Percentiles rank a stretch among this genome's conserved stretches.
Conservation (phyloP, 2,797 vertebrate genomes). For the Premnoplex brunnescens region DNA sequence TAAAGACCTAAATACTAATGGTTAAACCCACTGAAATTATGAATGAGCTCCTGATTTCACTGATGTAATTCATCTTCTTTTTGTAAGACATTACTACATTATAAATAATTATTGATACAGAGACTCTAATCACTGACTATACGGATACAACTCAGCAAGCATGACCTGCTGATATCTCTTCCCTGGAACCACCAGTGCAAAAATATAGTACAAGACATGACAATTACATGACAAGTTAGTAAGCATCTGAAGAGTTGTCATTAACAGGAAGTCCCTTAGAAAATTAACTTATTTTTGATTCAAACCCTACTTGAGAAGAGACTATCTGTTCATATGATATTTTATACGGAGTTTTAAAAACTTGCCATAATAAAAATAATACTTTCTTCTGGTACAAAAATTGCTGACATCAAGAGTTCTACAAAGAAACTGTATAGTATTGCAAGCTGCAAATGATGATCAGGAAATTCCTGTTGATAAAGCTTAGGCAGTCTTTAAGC, state of each 20-base stretch:
- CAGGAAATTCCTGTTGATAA: background rate
- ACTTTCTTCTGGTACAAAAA: background rate
- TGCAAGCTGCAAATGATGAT: background rate
- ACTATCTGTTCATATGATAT: background rate
- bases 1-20: background rate
- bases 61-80: background rate
- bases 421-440: background rate
- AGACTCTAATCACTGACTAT: background rate
- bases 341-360: background rate
- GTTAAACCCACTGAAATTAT: background rate
- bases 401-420: background rate
- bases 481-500: background rate
- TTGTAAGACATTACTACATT: background rate
- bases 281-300: background rate
- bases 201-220: background rate
- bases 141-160: background rate
- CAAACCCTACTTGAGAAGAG: accelerated
- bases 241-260: background rate
- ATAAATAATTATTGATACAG: background rate
- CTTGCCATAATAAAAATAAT: background rate
- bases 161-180: background rate
- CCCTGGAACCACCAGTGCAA: background rate
- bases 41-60: background rate
- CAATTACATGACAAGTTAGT: background rate
- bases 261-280: background rate